Evolutionary conservation across 2,888 invertebrate species (phyloP).

Genomic region (Pseudococcus jackbeardsleyi): DNA sequence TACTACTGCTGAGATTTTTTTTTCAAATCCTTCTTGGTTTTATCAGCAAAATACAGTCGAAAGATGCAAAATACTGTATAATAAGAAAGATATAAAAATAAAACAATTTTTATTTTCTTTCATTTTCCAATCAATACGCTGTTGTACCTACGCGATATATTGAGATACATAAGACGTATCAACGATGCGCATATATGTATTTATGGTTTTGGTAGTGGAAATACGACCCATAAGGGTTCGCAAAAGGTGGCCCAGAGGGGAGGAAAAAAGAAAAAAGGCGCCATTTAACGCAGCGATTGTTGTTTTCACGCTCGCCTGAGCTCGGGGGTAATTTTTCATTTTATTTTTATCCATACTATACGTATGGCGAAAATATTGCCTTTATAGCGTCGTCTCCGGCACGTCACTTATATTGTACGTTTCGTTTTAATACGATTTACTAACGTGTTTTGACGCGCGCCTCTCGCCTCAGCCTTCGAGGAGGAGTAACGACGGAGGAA

Average conservation of each 20-base stretch:
- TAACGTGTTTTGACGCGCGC: slow-evolving; percentile 18
- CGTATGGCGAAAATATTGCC: slow-evolving; percentile 36
- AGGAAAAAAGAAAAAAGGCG: slow-evolving; percentile 5
- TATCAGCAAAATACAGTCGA: neutral
- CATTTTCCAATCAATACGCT: neutral
- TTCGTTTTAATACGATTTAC: slow-evolving; percentile 47
- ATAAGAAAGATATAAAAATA: neutral
- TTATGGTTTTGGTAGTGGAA: neutral
- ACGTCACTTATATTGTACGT: slow-evolving; percentile 6
- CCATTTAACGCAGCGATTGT: slow-evolving; percentile 54
- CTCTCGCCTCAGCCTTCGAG: neutral
- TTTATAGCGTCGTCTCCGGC: slow-evolving; percentile 28
- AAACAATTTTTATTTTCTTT: slow-evolving; percentile 25
- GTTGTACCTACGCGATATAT: neutral
- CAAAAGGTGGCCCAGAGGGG: too few relatives aligned
- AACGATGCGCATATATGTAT: neutral
- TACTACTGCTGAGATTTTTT: neutral
- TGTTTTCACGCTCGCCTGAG: slow-evolving; percentile 56
- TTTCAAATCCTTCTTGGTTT: too few relatives aligned
- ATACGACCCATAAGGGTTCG: neutral
- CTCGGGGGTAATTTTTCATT: slow-evolving; percentile 57
- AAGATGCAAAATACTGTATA: neutral
- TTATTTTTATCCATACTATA: slow-evolving; percentile 33
- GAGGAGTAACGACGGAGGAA: neutral
- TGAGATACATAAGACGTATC: neutral